Percentiles rank a stretch among this genome's conserved stretches.
Conservation (phyloP, 2,888 invertebrate genomes). For the Steinernema scapterisci region DNA sequence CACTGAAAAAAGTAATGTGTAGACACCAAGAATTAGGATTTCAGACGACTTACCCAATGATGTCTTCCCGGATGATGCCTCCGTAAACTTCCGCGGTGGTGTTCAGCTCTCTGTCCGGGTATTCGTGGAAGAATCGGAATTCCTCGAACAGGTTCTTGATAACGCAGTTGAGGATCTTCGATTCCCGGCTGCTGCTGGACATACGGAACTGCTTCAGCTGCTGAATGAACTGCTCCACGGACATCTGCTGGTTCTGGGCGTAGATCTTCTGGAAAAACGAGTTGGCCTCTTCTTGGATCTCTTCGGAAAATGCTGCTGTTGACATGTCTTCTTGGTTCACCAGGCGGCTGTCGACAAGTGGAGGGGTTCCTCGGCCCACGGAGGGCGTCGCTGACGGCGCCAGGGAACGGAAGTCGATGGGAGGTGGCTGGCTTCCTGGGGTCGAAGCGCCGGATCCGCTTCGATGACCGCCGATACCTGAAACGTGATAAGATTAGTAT, state of each 20-base stretch:
- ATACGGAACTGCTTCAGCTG: slow-evolving; percentile 94
- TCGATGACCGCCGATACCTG: background rate
- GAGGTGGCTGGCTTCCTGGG: slow-evolving; percentile 11
- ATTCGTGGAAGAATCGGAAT: slow-evolving; percentile 96
- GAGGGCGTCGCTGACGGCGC: background rate
- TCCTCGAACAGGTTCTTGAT: slow-evolving; percentile 95
- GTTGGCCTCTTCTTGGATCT: slow-evolving; percentile 98
- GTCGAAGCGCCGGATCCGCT: slow-evolving; percentile 12
- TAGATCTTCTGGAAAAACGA: slow-evolving; percentile 88
- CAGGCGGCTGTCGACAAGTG: background rate
- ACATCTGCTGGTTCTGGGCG: slow-evolving; percentile 84
- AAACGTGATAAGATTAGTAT: background rate
- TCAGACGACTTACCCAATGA: slow-evolving; percentile 70
- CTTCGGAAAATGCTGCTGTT: slow-evolving; percentile 68
- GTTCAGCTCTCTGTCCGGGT: slow-evolving; percentile 94
- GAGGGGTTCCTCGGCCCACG: background rate
- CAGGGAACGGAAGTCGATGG: slow-evolving; percentile 9
- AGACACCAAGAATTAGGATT: background rate
- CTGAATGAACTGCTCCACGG: slow-evolving; percentile 92
- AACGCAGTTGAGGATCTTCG: slow-evolving; percentile 87
- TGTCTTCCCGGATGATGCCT: slow-evolving; percentile 72
- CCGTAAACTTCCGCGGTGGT: slow-evolving; percentile 97
- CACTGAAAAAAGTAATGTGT: slow-evolving; percentile 39
- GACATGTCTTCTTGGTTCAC: slow-evolving; percentile 42
- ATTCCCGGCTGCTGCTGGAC: slow-evolving; percentile 82